Base-by-base conservation (phyloP, 2,888 invertebrate species). In the Diabrotica balteata region DNA sequence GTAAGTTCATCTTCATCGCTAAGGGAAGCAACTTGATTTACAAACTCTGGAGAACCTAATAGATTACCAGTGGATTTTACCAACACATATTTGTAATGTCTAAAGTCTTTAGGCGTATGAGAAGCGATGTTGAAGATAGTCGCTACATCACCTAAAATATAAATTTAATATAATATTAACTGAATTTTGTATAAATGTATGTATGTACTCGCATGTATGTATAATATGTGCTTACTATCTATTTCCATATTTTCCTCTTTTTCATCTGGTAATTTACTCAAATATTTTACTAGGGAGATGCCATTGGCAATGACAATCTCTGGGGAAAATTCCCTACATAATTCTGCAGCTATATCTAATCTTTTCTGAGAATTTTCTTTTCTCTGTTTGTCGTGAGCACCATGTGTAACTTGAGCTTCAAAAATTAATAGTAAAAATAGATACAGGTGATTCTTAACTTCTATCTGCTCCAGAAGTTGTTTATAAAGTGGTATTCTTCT, bases 81-180 rank as follows among this genome's bases (percentile, higher is more conserved):
- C 42, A 92, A 85, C 0, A 91, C 88, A 78, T 94, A 95, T 83
- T 93, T 95, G 81, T 91, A 96, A 81, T 96, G 94, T 3, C 94
- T 88, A 62, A 95, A 85, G 74, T 95, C 93, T 77, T 93, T 91
- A 0, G 91, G 87, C 0, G 89, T 89, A 75, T 90, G 90, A 0
- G 86, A 86, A 7, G 86, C 22, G 45, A 76, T 55, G 52, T 74
- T 86, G 0, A 91, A 85, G 5, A 32, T 32, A 78, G 91, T 88
- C 73, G 91, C 7, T 32, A 32, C 32, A 32, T 32, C 32, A 5
- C 3, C 32, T 32, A 32, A 32, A 32, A 32, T 32, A 4, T 32
- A 32, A 32, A 32, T 32, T 2, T 1, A 32, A 32, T 32, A 32
- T 32, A 32, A 32, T 32, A 32, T 4, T 32, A 32, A 4, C 32